Evolutionary conservation across 2,888 invertebrate genomes (phyloP).

Genomic region (Trichopria drosophilae): DNA sequence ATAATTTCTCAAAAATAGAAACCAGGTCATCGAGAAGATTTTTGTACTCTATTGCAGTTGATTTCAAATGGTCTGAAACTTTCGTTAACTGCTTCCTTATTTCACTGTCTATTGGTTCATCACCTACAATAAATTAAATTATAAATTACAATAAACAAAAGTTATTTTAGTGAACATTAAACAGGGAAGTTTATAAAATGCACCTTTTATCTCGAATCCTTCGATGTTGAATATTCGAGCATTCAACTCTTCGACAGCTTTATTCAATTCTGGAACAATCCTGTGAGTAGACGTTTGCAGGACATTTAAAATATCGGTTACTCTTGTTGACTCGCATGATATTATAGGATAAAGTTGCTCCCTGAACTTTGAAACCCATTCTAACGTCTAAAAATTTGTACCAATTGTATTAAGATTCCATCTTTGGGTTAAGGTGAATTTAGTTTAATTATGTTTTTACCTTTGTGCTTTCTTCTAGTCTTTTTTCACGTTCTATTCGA

Average conservation of each 20-base stretch:
- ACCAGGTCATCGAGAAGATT: constrained; percentile 71
- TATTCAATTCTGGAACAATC: constrained; percentile 66
- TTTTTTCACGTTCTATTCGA: constrained; percentile 60
- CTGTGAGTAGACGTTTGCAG: constrained; percentile 64
- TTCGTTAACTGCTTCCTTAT: constrained; percentile 69
- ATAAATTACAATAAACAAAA: neutral
- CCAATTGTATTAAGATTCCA: constrained; percentile 28
- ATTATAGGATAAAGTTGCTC: constrained; percentile 76
- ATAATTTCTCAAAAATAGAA: constrained; percentile 70
- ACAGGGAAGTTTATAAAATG: constrained; percentile 5
- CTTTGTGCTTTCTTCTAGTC: constrained; percentile 52
- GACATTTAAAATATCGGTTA: constrained; percentile 63
- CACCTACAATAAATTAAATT: constrained; percentile 42
- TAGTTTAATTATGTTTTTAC: constrained; percentile 45
- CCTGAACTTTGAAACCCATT: constrained; percentile 70
- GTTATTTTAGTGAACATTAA: neutral
- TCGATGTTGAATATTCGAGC: constrained; percentile 70
- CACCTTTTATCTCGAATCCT: constrained; percentile 66
- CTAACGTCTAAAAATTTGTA: constrained; percentile 63
- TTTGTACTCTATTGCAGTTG: constrained; percentile 72
- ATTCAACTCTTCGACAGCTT: constrained; percentile 70
- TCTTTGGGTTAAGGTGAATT: constrained; percentile 14
- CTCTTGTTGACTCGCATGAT: constrained; percentile 65
- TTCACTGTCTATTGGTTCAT: constrained; percentile 63
- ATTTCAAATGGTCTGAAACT: constrained; percentile 68